Base-by-base conservation (phyloP, 1,140 invertebrate species). In the Planococcus citri region DNA sequence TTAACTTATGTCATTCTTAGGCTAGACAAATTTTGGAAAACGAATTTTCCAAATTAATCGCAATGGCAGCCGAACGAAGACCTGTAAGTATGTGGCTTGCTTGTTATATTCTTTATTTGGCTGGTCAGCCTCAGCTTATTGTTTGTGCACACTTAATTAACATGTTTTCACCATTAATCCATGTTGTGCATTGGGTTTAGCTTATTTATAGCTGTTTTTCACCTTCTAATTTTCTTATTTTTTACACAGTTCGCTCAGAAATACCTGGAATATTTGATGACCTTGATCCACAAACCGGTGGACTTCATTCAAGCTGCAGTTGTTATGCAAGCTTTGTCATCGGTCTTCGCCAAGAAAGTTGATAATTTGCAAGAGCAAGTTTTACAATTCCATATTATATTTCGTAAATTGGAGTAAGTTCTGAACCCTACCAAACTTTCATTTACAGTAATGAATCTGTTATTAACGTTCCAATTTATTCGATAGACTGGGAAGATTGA, bases 31-130 rank as follows among this genome's bases (percentile, higher is more conserved):
- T 90, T 75, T 82, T 97, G 76, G 94, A 97, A 77, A 83, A 89
- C 78, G 94, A 97, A 82, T 97, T 95, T 79, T 86, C 85, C 74
- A 92, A 90, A 79, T 81, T 97, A 73, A 80, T 97, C 73, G 84
- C 86, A 73, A 82, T 87, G 73, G 94, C 91, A 72, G 95, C 92
- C 72, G 93, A 94, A 76, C 86, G 91, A 74, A 80, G 83, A 75
- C 80, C 82, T 51, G 41, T 51, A 51, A 51, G 41, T 51, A 51
- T 20, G n/a, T 17, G 41, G 41, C 41, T 51, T 3, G 41, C 41
- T 51, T 51, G 29, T 33, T 33, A 33, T 33, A 33, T 51, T 51
- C 17, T 51, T 51, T n/a, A n/a, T 51, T 51, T 6, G 17, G n/a
- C n/a, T 51, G 6, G 41, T 51, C 12, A 51, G 29, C 12, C 12